Conservation (phyloP, 2,888 invertebrate genomes). For the Lithophane leautieri region DNA sequence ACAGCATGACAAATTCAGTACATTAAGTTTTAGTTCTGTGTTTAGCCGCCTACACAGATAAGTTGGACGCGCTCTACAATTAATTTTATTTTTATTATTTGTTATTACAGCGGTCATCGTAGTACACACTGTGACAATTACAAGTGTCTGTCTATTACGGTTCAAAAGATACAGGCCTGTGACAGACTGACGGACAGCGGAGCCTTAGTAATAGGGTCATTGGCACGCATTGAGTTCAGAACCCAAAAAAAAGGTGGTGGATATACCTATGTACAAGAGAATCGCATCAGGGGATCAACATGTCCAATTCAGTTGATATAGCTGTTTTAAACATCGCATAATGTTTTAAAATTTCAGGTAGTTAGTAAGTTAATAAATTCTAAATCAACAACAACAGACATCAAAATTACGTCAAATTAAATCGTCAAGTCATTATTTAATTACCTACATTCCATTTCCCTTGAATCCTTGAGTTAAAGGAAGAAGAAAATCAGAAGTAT, state of each 20-base stretch:
- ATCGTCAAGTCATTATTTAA: neutral
- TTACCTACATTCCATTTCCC: constrained; percentile 26
- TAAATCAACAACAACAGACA: neutral
- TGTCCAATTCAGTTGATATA: neutral
- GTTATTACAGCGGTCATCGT: neutral
- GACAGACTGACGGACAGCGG: neutral
- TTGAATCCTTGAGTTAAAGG: constrained; percentile 46
- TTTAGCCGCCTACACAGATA: no score
- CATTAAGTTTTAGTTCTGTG: no score
- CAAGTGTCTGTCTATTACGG: neutral
- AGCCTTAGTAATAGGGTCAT: neutral
- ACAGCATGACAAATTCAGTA: no score
- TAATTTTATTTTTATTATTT: neutral
- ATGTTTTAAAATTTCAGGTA: neutral
- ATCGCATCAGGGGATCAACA: neutral
- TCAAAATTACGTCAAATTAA: neutral
- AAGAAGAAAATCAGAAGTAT: constrained; percentile 36
- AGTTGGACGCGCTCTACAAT: no score
- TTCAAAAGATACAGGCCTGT: neutral
- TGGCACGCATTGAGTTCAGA: neutral
- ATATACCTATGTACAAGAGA: neutral
- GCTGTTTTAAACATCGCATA: neutral
- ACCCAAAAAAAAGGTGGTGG: neutral
- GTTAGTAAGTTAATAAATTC: neutral
- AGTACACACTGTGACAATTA: neutral